Evolutionary conservation across 2,888 invertebrate genomes (phyloP).

Genomic region (Kuschelorhynchus macadamiae): DNA sequence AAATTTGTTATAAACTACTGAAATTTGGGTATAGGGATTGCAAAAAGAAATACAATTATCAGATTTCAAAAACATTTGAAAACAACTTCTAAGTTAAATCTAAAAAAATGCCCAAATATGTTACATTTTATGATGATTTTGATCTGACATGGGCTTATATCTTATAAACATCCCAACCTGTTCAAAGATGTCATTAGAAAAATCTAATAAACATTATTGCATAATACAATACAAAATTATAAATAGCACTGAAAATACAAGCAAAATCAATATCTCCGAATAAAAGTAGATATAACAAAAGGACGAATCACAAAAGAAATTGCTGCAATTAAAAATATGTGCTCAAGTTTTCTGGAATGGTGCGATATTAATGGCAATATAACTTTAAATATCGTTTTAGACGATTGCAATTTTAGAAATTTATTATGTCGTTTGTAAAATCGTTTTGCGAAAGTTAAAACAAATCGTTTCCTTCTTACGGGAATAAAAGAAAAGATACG

Average conservation of each 20-base stretch:
- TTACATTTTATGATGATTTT: background rate
- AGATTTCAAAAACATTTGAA: no score
- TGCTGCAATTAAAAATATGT: conserved; percentile 49
- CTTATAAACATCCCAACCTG: no score
- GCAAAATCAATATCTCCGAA: background rate
- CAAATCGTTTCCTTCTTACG: conserved; percentile 43
- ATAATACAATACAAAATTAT: no score
- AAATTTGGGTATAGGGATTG: no score
- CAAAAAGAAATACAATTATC: no score
- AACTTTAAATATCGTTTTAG: conserved; percentile 47
- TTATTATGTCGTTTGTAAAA: conserved; percentile 48
- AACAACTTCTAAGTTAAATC: no score
- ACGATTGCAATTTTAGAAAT: conserved; percentile 49
- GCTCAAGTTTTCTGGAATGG: conserved; percentile 49
- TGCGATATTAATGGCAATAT: conserved; percentile 47
- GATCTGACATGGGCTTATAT: no score
- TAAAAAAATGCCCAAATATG: no score
- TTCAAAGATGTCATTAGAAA: no score
- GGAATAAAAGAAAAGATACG: conserved; percentile 42
- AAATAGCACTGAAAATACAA: no score
- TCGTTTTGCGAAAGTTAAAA: conserved; percentile 44
- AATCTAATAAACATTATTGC: no score
- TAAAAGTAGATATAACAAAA: conserved; percentile 9
- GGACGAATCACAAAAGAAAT: conserved; percentile 21
- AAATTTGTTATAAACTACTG: no score